These are phyloP conservation scores for Drosophila yooni DNA, from an alignment of 2,888 invertebrate species.

Conservation along the genomic window DNA sequence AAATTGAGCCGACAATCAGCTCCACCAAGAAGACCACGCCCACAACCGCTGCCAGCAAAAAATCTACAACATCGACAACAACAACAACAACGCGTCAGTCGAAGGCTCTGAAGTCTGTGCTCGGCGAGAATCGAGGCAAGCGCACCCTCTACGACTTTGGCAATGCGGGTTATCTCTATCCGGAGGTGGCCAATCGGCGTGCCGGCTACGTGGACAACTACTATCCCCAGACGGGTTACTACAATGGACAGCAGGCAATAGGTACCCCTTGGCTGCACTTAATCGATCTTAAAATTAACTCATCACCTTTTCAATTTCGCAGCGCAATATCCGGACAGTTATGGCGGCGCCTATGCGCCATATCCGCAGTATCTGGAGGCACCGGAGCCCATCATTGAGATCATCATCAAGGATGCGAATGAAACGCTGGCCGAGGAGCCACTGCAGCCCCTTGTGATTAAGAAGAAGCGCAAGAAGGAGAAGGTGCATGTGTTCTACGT, in stretches of 20 bases:
- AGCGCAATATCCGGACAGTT: slow-evolving; percentile 78
- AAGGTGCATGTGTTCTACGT: slow-evolving; percentile 96
- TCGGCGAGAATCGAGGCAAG: slow-evolving; percentile 82
- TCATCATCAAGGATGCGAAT: slow-evolving; percentile 95
- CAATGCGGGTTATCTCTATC: slow-evolving; percentile 80
- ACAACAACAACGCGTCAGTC: slow-evolving; percentile 50
- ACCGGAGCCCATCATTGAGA: slow-evolving; percentile 96
- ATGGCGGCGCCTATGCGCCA: slow-evolving; percentile 71
- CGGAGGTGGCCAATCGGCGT: slow-evolving; percentile 78
- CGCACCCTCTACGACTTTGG: slow-evolving; percentile 83
- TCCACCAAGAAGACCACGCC: slow-evolving; percentile 38
- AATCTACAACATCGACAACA: neutral
- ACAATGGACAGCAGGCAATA: slow-evolving; percentile 80
- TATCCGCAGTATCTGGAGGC: slow-evolving; percentile 89
- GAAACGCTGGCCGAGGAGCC: slow-evolving; percentile 90
- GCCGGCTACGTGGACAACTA: slow-evolving; percentile 76
- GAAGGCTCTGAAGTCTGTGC: slow-evolving; percentile 60
- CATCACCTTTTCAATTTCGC: slow-evolving; percentile 10
- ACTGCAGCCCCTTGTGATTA: slow-evolving; percentile 84
- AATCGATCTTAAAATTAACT: neutral
- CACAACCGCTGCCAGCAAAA: slow-evolving; percentile 1
- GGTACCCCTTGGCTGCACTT: slow-evolving; percentile 47
- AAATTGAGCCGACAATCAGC: slow-evolving; percentile 28
- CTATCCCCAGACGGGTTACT: slow-evolving; percentile 77
- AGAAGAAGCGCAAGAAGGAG: slow-evolving; percentile 89